Evolutionary conservation across 2,113 vertebrate genomes (phyloP).

Genomic region (Pogonocichla stellata): DNA sequence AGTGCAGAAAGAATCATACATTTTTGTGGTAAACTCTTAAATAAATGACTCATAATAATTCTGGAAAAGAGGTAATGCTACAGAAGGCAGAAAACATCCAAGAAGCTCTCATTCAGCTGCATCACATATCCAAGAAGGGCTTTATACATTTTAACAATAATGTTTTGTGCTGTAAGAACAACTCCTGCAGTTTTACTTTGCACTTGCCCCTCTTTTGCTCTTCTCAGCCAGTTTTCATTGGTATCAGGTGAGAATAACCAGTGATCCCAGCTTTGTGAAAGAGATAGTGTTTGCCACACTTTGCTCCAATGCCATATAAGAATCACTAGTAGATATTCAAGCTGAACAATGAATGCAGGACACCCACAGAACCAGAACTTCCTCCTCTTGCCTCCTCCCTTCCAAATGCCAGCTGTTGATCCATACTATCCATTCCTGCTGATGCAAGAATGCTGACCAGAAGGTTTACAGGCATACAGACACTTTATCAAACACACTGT

Average conservation of each 20-base stretch:
- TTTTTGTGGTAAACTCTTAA: background rate
- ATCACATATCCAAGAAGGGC: background rate
- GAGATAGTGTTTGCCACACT: background rate
- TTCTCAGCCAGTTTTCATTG: background rate
- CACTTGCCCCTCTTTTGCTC: fast-evolving
- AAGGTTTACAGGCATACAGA: background rate
- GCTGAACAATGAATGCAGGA: background rate
- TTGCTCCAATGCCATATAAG: background rate
- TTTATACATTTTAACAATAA: background rate
- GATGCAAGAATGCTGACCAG: background rate
- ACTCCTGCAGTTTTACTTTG: background rate
- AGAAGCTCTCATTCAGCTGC: background rate
- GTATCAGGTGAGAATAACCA: background rate
- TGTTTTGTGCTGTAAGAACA: background rate
- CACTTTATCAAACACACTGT: background rate
- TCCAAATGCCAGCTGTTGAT: background rate
- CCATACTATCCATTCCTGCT: fast-evolving
- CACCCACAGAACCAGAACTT: background rate
- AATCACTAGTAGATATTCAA: background rate
- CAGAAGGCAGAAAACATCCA: background rate
- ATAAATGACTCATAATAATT: background rate
- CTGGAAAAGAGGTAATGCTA: background rate
- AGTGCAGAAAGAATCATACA: background rate
- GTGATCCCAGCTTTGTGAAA: background rate
- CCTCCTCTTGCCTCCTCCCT: background rate